A percentile compares a stretch with the other conserved stretches of the same genome.
These are phyloP conservation scores for Falco columbarius DNA, from an alignment of 2,797 vertebrate genomes.

Conservation along the genomic window DNA sequence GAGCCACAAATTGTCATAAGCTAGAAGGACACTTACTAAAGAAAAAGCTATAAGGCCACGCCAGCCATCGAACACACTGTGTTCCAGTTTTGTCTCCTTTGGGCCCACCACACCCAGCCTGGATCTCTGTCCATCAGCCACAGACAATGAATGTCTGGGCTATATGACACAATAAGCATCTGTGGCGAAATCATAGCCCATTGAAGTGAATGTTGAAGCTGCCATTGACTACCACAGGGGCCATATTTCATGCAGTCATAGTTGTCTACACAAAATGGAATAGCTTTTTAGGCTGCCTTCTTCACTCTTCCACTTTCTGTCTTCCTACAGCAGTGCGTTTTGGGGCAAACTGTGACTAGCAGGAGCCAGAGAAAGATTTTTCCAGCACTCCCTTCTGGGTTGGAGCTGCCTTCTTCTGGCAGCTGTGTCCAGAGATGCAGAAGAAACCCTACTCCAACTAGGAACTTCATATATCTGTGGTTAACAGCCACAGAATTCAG, in stretches of 20 bases:
- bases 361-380: background rate
- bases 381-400: background rate
- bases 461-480: background rate
- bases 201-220: background rate
- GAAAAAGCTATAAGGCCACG: background rate
- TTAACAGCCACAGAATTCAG: background rate
- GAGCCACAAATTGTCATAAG: background rate
- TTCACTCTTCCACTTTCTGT: background rate
- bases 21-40: background rate
- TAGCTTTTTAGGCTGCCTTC: background rate
- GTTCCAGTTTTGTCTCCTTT: background rate
- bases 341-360: background rate
- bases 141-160: background rate
- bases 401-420: background rate
- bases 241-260: background rate
- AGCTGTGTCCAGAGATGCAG: background rate
- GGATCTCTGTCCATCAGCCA: background rate
- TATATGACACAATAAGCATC: constrained; percentile 23
- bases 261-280: background rate
- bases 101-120: background rate
- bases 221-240: background rate
- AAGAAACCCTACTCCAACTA: background rate
- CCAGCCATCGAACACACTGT: background rate
- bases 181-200: background rate
- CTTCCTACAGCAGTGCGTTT: background rate